phyloP scores from a whole-genome alignment of 2,888 invertebrate species.

The Euphydryas editha region DNA sequence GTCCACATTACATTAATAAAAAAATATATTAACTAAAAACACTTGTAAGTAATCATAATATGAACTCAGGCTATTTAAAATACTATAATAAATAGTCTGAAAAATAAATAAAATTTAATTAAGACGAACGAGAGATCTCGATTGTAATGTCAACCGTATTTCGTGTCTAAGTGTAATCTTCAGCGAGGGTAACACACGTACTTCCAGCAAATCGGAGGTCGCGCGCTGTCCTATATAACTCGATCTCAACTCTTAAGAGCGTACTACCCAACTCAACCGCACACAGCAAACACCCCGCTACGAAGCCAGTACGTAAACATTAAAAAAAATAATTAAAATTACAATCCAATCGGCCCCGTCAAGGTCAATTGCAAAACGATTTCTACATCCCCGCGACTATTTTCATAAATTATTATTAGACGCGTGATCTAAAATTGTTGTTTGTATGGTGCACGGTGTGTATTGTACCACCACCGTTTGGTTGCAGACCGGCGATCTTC shows the following conservation, averaged over 20 bases:
- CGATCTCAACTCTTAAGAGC: constrained; percentile 64
- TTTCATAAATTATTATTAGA: constrained; percentile 55
- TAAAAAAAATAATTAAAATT: constrained; percentile 55
- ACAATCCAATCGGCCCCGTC: constrained; percentile 53
- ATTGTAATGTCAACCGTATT: constrained; percentile 20
- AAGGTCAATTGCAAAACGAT: constrained; percentile 60
- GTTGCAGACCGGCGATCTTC: constrained; percentile 68
- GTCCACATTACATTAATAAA: too few relatives aligned
- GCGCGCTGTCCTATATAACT: constrained; percentile 77
- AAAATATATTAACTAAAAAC: too few relatives aligned
- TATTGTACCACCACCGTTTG: constrained; percentile 71
- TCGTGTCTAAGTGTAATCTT: constrained; percentile 30
- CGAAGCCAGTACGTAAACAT: constrained; percentile 67
- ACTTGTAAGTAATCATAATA: too few relatives aligned
- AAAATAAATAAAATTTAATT: background rate
- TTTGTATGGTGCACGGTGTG: constrained; percentile 53
- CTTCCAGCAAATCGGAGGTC: constrained; percentile 74
- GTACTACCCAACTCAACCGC: constrained; percentile 73
- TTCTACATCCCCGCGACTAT: constrained; percentile 50
- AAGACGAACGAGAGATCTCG: background rate
- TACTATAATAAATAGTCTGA: background rate
- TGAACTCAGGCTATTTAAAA: background rate
- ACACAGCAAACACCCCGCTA: constrained; percentile 65
- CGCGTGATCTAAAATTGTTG: constrained; percentile 53
- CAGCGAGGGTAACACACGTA: constrained; percentile 40